Base-by-base conservation (phyloP, 2,113 vertebrate species). In the Asarcornis scutulata region DNA sequence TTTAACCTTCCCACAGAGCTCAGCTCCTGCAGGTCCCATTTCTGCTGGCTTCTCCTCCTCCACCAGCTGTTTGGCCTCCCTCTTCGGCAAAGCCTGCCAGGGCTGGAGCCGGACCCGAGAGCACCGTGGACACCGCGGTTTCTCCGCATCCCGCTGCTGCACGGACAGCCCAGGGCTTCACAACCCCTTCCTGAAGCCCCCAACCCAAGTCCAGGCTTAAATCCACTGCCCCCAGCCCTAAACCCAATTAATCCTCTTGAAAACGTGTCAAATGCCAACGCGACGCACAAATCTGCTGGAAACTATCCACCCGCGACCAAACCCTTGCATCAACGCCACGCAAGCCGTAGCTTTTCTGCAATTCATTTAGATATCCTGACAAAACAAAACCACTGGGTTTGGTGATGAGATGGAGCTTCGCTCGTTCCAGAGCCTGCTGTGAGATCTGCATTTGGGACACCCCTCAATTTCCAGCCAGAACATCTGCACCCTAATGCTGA, bases 401-500 rank as follows among this genome's bases (percentile, higher is more conserved):
- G 48, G 84, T 13, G 11, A 40, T 0, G 48, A 87, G 56, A 12
- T 2, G 60, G 80, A 73, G 69, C 32, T 80, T 20, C 18, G 88
- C 29, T 93, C 38, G 17, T 6, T 20, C 32, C 60, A 21, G 48
- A 29, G n/a, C 44, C 62, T 66, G 16, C 52, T 34, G 38, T 0
- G 13, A 63, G 68, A 17, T 11, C 56, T 38, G 29, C 5, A 1
- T 44, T 5, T 26, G 42, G 46, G 46, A 11, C 0, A 38, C 29
- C 60, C 17, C 48, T 25, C 0, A 14, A 31, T 42, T 38, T 38
- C 8, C 0, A 2, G 2, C 6, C 1, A 7, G 42, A 68, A 68
- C 17, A 69, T 50, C 67, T 13, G 4, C 0, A 18, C 15, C 55
- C 12, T 66, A n/a, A 73, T 1, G 38, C 48, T 8, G 14, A 12